Evolutionary conservation across 2,888 invertebrate species (phyloP), one percentile per base, ranked within the genome.

Genomic region (Hemistola chrysoprasaria): DNA sequence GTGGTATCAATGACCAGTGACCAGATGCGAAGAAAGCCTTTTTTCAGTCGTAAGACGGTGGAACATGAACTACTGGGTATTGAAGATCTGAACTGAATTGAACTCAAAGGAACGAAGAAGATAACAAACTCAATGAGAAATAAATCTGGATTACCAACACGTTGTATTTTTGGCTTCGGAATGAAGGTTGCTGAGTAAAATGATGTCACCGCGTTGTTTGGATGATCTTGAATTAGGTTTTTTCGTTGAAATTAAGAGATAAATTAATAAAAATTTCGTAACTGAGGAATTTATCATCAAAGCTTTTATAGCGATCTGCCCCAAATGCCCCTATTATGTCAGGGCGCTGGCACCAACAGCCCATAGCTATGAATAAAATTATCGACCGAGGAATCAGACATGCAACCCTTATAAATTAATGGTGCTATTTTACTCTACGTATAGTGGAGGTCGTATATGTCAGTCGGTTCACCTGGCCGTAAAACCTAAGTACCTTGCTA

Each of bases 131-230:
- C 16, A 3, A 33, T 44, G 37, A 44, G 43, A 42, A n/a, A 53
- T 47, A 30, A 36, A 46, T 32, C 47, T 46, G 47, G 38, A 56
- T 38, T 34, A 40, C 45, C 43, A 40, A 36, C 38, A 26, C 47
- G 35, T 29, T 67, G 69, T 72, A 73, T 73, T 73, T 75, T 66
- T 60, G 65, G 67, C 32, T 25, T 23, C 38, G 11, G 37, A 26
- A 20, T 52, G 64, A 66, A 67, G 66, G 64, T 63, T 56, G 61
- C 30, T 16, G 49, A 47, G 43, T 47, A 31, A 42, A 44, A 43
- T 74, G 74, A 76, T 71, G 65, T 77, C 72, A 72, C 55, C 54
- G 30, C 42, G 54, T 40, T 47, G 58, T 62, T 56, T 34, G 32
- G 30, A 42, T 25, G 33, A 38, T 47, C 37, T 31, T 39, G 26